Conservation (phyloP, 2,113 vertebrate genomes). For the Hippocampus mohnikei region DNA sequence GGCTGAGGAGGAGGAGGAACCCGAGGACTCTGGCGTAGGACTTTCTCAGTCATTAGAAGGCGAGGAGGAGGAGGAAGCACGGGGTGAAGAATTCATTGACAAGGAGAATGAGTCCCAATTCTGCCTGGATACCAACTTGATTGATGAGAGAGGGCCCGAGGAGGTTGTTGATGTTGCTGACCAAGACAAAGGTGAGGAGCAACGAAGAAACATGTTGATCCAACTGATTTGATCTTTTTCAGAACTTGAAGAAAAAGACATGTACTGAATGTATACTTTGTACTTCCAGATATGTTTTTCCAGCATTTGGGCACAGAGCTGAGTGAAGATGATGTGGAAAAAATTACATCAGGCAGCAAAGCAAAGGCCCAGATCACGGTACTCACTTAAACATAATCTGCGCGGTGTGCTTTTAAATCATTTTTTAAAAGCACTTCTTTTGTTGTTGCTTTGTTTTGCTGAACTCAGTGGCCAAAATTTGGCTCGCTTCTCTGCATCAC, state of each 20-base stretch:
- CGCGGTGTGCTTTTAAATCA: neutral
- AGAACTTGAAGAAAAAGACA: neutral
- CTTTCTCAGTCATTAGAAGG: slow-evolving; percentile 15
- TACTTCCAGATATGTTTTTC: slow-evolving; percentile 78
- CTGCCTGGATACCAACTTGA: slow-evolving; percentile 89
- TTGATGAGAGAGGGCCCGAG: slow-evolving; percentile 60
- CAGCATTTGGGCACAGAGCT: slow-evolving; percentile 82
- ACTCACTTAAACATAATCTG: neutral
- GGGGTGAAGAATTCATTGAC: slow-evolving; percentile 80
- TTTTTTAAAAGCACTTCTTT: neutral
- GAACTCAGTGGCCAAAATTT: slow-evolving; percentile 80
- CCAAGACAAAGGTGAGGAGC: slow-evolving; percentile 38
- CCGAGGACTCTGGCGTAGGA: slow-evolving; percentile 33
- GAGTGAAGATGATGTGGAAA: slow-evolving; percentile 80
- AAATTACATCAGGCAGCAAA: slow-evolving; percentile 67
- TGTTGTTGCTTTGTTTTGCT: neutral
- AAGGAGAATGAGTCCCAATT: slow-evolving; percentile 84
- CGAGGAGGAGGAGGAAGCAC: slow-evolving; percentile 12
- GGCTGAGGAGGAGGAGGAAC: slow-evolving; percentile 51
- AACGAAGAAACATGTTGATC: neutral
- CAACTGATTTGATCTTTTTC: neutral
- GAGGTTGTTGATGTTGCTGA: neutral
- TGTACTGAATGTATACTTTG: neutral
- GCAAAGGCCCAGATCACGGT: slow-evolving; percentile 79
- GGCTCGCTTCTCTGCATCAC: slow-evolving; percentile 77